Percentiles rank a stretch among this genome's conserved stretches.
Evolutionary conservation across 2,888 invertebrate genomes (phyloP).

Genomic region (Mesorhabditis belari): DNA sequence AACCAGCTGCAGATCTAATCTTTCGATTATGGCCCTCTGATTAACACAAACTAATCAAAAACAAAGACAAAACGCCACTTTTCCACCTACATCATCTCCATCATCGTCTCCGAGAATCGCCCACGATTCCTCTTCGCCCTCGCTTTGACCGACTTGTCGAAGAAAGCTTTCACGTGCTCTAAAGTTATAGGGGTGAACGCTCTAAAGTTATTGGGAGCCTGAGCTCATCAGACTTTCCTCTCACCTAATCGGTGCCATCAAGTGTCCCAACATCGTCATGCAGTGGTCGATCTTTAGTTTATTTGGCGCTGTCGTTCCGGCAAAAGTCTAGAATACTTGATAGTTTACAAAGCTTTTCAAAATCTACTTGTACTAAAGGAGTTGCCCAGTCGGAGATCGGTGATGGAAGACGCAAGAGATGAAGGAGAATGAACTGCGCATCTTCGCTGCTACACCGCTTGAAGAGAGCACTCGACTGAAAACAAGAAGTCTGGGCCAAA

Average conservation of each 20-base stretch:
- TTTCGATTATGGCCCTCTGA: too few relatives aligned
- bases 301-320: constrained; percentile 14
- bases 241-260: constrained; percentile 39
- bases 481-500: neutral
- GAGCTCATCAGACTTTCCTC: constrained; percentile 4
- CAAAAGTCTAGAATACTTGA: neutral
- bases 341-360: constrained; percentile 11
- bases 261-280: constrained; percentile 39
- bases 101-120: constrained; percentile 29
- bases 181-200: constrained; percentile 6
- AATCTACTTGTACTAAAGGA: constrained; percentile 37
- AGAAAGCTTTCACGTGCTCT: constrained; percentile 37
- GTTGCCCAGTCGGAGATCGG: constrained; percentile 41
- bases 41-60: too few relatives aligned
- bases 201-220: constrained; percentile 14
- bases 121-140: constrained; percentile 29
- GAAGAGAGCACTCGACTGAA: constrained; percentile 34
- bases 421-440: constrained; percentile 43
- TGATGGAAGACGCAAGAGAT: constrained; percentile 44
- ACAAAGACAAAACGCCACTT: constrained; percentile 2
- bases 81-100: constrained; percentile 18
- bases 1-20: too few relatives aligned
- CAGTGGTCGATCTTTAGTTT: constrained; percentile 39
- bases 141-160: constrained; percentile 19
- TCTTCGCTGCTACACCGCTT: constrained; percentile 36